Percentiles rank a stretch among this genome's conserved stretches.
Evolutionary conservation across 2,888 invertebrate genomes (phyloP).

Genomic region (Mythimna vitellina): DNA sequence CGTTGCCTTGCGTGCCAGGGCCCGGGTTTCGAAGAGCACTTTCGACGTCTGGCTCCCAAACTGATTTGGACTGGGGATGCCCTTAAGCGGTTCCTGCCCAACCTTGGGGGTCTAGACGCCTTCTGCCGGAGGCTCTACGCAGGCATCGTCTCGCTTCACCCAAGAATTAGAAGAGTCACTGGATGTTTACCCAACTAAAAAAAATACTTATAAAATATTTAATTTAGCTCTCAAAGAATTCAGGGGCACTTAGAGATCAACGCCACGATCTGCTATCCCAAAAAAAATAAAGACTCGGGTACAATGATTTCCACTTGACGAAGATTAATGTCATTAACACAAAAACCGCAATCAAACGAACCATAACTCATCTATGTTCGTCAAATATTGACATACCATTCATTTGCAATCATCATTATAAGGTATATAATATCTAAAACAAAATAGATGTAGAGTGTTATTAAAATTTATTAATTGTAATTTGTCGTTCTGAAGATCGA

Average conservation of each 20-base stretch:
- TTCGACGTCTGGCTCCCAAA: too few species aligned
- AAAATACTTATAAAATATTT: not conserved
- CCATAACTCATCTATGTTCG: conserved; percentile 38
- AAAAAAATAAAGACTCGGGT: conserved; percentile 13
- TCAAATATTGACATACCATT: conserved; percentile 51
- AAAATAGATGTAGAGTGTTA: not conserved
- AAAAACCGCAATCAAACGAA: conserved; percentile 33
- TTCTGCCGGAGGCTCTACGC: too few species aligned
- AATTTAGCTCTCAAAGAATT: not conserved
- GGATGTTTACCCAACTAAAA: too few species aligned
- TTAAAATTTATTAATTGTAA: not conserved
- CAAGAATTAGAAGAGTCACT: too few species aligned
- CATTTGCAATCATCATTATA: conserved; percentile 32
- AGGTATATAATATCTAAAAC: not conserved
- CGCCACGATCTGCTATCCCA: not conserved
- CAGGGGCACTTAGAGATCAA: not conserved
- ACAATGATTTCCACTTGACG: conserved; percentile 54
- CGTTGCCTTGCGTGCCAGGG: too few species aligned
- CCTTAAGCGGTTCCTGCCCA: too few species aligned
- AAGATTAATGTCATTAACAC: conserved; percentile 66
- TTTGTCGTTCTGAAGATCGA: not conserved
- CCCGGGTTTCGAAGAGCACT: too few species aligned
- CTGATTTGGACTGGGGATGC: too few species aligned
- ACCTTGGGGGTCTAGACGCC: too few species aligned
- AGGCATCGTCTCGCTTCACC: too few species aligned